Evolutionary conservation across 92 coral and sea anemone genomes (phyloP), one percentile per base, ranked within the genome.

Genomic region (Palythoa grandiflora): DNA sequence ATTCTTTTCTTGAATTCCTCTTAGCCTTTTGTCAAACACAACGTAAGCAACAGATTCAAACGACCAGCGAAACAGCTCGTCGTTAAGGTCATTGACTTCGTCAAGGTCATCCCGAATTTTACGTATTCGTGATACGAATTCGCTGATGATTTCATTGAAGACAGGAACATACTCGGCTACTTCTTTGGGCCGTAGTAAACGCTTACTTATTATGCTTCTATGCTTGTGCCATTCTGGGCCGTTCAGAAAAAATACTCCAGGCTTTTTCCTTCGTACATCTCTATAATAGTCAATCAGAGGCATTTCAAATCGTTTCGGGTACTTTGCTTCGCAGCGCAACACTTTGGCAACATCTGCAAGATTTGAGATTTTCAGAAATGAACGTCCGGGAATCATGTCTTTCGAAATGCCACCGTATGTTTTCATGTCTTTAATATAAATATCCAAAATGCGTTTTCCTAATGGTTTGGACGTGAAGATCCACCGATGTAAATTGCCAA

Each of bases 51-150:
- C 91, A 16, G 98, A 93, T 68, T 94, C 98, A 50, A 94, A 94
- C 63, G 98, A 91, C 96, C 96, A 94, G 47, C 92, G 93, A 77
- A 91, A 90, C n/a, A 94, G 89, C 73, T 93, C 96, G 17, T 89
- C 77, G 52, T 94, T 87, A 10, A 94, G 87, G 51, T 74, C 13
- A 19, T 63, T 87, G 35, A 94, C 88, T 44, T 93, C 98, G 53
- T 68, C 84, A 73, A 54, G 65, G 81, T 83, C 55, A 66, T 52
- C 77, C n/a, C 93, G 91, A n/a, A 84, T 51, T 65, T 88, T 48
- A 79, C 94, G 75, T 57, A 93, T 75, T 72, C 95, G 76, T 73
- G 83, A 35, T 47, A 89, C 39, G 51, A 94, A 83, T 75, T 91
- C 93, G 68, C 86, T 61, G 68, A 89, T 73, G 88, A 94, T 87